Conservation (phyloP, 2,113 vertebrate genomes). For the Nettapus auritus region DNA sequence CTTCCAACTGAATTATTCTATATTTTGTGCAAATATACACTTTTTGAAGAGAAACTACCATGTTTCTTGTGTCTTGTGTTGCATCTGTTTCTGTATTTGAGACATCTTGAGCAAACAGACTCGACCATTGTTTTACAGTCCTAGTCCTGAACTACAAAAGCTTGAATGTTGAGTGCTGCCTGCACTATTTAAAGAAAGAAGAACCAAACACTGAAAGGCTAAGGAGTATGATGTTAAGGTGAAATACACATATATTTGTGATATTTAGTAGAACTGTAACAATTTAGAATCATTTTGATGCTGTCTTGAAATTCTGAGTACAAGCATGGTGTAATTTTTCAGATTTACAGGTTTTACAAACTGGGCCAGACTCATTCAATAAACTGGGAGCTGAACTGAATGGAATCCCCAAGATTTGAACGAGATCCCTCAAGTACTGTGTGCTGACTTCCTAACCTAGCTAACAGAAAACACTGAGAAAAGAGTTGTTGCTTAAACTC, state of each 20-base stretch:
- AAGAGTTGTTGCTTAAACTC: background rate
- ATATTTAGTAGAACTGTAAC: background rate
- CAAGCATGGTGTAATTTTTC: background rate
- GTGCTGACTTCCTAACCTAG: background rate
- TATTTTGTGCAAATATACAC: background rate
- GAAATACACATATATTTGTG: background rate
- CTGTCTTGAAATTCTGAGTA: background rate
- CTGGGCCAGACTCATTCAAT: background rate
- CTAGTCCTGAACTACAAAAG: background rate
- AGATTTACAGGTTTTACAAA: background rate
- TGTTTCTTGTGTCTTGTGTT: background rate
- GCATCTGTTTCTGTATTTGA: background rate
- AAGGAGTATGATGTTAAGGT: background rate
- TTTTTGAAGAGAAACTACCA: background rate
- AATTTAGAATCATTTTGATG: background rate
- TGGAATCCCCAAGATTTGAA: background rate
- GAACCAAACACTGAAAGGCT: background rate
- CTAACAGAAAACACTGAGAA: background rate
- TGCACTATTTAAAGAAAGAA: slow-evolving; percentile 31
- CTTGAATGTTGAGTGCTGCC: background rate
- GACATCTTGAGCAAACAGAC: background rate
- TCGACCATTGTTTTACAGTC: background rate
- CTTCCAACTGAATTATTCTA: no score
- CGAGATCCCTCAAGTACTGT: background rate
- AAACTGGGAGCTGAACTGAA: background rate